These are phyloP conservation scores for Eilema depressum DNA, from an alignment of 2,888 invertebrate genomes.

Conservation along the genomic window DNA sequence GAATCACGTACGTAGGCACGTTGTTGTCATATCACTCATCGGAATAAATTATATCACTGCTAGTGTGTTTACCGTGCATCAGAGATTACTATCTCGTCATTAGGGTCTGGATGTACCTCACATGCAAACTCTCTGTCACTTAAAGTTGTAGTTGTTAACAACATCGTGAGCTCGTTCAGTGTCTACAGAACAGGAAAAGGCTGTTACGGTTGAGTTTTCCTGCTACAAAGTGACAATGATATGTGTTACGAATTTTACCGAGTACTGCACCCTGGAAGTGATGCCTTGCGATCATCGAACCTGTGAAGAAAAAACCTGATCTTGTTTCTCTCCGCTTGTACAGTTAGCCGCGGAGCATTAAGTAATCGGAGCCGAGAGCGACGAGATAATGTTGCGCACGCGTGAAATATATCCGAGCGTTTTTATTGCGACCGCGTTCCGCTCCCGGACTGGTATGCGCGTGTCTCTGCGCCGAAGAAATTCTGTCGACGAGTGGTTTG, in stretches of 20 bases:
- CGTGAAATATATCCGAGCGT: slow-evolving; percentile 86
- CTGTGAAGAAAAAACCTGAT: slow-evolving; percentile 82
- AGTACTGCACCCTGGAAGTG: slow-evolving; percentile 66
- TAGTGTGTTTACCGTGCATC: slow-evolving; percentile 23
- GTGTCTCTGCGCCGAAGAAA: slow-evolving; percentile 81
- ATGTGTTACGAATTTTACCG: slow-evolving; percentile 41
- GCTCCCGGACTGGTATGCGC: slow-evolving; percentile 76
- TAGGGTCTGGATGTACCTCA: background rate
- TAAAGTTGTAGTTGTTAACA: background rate
- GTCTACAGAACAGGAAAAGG: background rate
- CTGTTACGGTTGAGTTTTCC: slow-evolving; percentile 12
- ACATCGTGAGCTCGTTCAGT: background rate
- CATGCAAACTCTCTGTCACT: background rate
- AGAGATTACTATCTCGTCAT: slow-evolving; percentile 15
- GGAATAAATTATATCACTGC: slow-evolving; percentile 24
- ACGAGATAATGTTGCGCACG: slow-evolving; percentile 86
- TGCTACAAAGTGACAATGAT: slow-evolving; percentile 12
- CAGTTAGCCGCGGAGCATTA: slow-evolving; percentile 84
- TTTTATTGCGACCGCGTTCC: slow-evolving; percentile 84
- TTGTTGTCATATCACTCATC: slow-evolving; percentile 19
- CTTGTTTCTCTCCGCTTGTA: slow-evolving; percentile 81
- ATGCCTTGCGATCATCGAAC: slow-evolving; percentile 79
- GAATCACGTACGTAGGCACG: slow-evolving; percentile 16
- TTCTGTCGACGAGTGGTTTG: slow-evolving; percentile 85
- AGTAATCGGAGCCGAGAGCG: slow-evolving; percentile 84